These are phyloP conservation scores for Chouioia cunea DNA, from an alignment of 2,888 invertebrate species.

Conservation along the genomic window DNA sequence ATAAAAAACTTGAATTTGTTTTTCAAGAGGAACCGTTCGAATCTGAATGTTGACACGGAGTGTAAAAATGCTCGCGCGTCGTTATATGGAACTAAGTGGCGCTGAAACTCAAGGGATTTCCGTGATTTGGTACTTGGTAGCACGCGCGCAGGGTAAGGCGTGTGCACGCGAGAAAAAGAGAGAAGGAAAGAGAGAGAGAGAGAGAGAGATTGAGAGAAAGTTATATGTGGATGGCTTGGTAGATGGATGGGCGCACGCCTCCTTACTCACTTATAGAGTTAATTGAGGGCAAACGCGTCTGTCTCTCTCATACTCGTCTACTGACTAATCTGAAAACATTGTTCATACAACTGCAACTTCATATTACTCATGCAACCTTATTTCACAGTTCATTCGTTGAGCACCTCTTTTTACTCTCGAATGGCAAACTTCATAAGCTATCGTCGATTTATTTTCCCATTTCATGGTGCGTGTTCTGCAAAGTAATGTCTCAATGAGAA, in stretches of 20 bases:
- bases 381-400: conserved; percentile 39
- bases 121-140: conserved; percentile 42
- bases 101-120: conserved; percentile 16
- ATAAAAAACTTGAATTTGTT: no score
- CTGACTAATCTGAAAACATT: conserved; percentile 66
- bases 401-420: no score
- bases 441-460: no score
- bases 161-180: no score
- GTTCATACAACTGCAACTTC: conserved; percentile 49
- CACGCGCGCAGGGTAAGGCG: conserved; percentile 6
- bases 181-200: no score
- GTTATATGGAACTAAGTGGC: no score
- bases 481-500: no score
- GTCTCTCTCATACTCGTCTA: conserved; percentile 63
- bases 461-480: no score
- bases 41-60: no score
- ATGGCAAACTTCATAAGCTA: no score
- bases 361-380: conserved; percentile 54
- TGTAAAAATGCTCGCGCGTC: no score
- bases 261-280: conserved; percentile 69
- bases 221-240: conserved; percentile 55
- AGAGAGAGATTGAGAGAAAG: conserved; percentile 24
- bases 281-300: conserved; percentile 67
- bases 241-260: conserved; percentile 65
- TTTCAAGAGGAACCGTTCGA: no score